Evolutionary conservation across 2,888 invertebrate genomes (phyloP), one percentile per base, ranked within the genome.

Genomic region (Agrotis puta): DNA sequence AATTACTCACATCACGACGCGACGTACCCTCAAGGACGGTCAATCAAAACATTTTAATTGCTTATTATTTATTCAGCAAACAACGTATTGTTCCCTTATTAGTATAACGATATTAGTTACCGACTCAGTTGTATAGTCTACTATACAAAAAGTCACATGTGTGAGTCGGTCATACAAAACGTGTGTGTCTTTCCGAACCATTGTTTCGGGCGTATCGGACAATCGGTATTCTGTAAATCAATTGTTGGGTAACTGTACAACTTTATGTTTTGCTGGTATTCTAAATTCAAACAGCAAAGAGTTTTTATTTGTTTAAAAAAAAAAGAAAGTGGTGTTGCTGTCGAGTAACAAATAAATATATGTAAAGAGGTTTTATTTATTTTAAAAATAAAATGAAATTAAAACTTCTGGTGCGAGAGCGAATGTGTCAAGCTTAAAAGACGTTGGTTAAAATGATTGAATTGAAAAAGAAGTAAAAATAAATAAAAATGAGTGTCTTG

Each of bases 211-310:
- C 51, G 48, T 79, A 85, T 84, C 84, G 54, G 39, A 54, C 70
- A 72, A 81, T 83, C 79, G 63, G 68, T 64, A 64, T 70, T 57
- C 70, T 59, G 70, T 83, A 83, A 81, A 85, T 85, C 82, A 84
- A 82, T 79, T 79, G 70, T 85, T 80, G 59, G 24, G 75, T 54
- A 75, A 82, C 20, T 16, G n/a, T n/a, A 54, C 74, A 57, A 82
- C 27, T 53, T 68, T 74, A 61, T 22, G 53, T 66, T 67, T 43
- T 75, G 62, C 70, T 56, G 58, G 20, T 51, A 59, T 2, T n/a
- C 33, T 56, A 33, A 39, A 39, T 14, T 9, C 54, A 56, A 65
- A 22, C 59, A 48, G 39, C 13, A 9, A 0, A 16, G 4, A 11
- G 11, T 14, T 62, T 47, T 54, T 4, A 20, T 39, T 59, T 45